phyloP scores from a whole-genome alignment of 2,113 vertebrate species.

The Perccottus glenii region DNA sequence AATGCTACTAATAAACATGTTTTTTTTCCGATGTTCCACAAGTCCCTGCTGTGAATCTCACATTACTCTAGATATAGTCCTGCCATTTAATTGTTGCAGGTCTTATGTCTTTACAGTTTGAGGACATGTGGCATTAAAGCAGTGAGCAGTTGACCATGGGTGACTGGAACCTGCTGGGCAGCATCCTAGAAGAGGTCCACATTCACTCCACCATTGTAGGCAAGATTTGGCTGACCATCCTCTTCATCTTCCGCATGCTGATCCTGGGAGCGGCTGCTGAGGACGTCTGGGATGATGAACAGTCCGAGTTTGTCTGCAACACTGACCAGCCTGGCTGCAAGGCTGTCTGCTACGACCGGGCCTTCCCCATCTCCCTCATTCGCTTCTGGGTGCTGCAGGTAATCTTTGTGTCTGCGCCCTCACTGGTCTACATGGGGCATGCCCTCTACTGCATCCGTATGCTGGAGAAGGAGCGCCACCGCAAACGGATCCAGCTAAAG shows the following conservation, averaged over 20 bases:
- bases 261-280: conserved; percentile 92
- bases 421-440: conserved; percentile 93
- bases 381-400: conserved; percentile 96
- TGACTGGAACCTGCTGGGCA: conserved; percentile 93
- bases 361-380: conserved; percentile 93
- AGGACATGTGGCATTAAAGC: conserved; percentile 79
- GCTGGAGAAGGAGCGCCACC: conserved; percentile 89
- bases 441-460: conserved; percentile 87
- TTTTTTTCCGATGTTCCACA: no score
- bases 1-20: no score
- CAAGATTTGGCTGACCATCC: conserved; percentile 95
- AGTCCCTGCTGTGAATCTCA: no score
- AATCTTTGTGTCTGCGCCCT: conserved; percentile 94
- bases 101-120: conserved; percentile 53
- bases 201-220: conserved; percentile 93
- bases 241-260: conserved; percentile 95
- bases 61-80: no score
- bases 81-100: background rate
- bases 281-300: conserved; percentile 94
- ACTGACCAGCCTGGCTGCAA: conserved; percentile 94
- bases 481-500: conserved; percentile 80
- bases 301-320: conserved; percentile 92
- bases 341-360: conserved; percentile 90
- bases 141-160: conserved; percentile 80
- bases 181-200: conserved; percentile 94